Evolutionary conservation across 30 jellyfish, hydroid and myxozoan species (phyloP).

Genomic region (Hydra vulgaris): DNA sequence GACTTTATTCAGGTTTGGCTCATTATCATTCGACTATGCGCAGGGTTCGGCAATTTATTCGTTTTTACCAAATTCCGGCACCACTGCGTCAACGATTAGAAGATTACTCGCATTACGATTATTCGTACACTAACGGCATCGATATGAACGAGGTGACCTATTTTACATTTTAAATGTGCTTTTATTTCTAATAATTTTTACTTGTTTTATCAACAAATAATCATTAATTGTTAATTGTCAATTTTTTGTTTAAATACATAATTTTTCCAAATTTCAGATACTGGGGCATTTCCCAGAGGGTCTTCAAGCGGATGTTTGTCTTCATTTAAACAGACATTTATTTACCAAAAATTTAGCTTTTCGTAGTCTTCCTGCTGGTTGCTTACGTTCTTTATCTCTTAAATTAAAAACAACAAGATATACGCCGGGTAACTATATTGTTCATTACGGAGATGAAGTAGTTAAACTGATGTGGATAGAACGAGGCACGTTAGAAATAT

Average conservation of each 20-base stretch:
- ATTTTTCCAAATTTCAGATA: no score
- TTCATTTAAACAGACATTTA: conserved; percentile 79
- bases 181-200: neutral
- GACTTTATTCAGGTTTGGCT: conserved; percentile 94
- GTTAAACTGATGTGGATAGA: conserved; percentile 88
- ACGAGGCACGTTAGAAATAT: conserved; percentile 96
- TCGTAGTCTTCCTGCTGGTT: conserved; percentile 88
- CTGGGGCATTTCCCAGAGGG: conserved; percentile 94
- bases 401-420: conserved; percentile 86
- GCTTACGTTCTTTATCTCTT: conserved; percentile 89
- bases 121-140: conserved; percentile 89
- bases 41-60: conserved; percentile 79
- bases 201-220: no score
- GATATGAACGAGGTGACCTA: conserved; percentile 92
- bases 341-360: conserved; percentile 70
- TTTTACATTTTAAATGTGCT: no score
- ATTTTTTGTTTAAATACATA: no score
- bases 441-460: conserved; percentile 92
- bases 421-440: conserved; percentile 95
- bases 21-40: conserved; percentile 95
- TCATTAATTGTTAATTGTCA: no score
- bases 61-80: conserved; percentile 91
- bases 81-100: conserved; percentile 90
- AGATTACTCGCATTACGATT: conserved; percentile 93
- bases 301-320: conserved; percentile 87